These are phyloP conservation scores for Rhagoletis zephyria DNA, from an alignment of 1,140 invertebrate genomes.

Conservation along the genomic window DNA sequence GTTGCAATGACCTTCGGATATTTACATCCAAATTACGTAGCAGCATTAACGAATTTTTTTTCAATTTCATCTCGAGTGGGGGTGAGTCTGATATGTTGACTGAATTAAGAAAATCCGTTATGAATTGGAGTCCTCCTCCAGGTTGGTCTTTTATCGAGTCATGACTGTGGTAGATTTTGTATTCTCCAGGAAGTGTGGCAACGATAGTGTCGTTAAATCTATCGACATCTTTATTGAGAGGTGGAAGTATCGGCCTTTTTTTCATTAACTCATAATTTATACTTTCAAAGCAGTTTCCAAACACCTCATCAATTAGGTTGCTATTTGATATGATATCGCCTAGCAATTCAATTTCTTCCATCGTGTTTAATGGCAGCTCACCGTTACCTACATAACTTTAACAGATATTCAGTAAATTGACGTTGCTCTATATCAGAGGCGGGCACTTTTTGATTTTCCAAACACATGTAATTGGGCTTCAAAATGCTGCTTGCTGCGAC, in stretches of 20 bases:
- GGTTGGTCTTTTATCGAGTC: slow-evolving; percentile 53
- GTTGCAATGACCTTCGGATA: no score
- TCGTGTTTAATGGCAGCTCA: slow-evolving; percentile 33
- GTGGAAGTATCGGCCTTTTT: slow-evolving; percentile 58
- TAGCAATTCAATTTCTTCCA: slow-evolving; percentile 55
- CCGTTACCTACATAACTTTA: slow-evolving; percentile 39
- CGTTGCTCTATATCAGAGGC: background rate
- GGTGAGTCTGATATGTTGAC: slow-evolving; percentile 59
- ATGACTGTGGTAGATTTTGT: slow-evolving; percentile 26
- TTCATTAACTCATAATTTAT: slow-evolving; percentile 54
- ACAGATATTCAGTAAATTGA: slow-evolving; percentile 54
- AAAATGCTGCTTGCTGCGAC: no score
- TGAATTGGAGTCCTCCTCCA: slow-evolving; percentile 57
- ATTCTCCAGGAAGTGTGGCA: slow-evolving; percentile 53
- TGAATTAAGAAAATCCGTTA: slow-evolving; percentile 60
- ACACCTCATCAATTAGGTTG: slow-evolving; percentile 40
- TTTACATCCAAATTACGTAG: no score
- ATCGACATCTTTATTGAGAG: slow-evolving; percentile 19
- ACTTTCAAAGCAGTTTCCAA: slow-evolving; percentile 55
- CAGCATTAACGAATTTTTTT: slow-evolving; percentile 54
- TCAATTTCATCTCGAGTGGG: slow-evolving; percentile 60
- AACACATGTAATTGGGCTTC: no score
- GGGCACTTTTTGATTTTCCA: no score
- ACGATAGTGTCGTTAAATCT: slow-evolving; percentile 60
- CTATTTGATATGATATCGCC: no score